Evolutionary conservation across 37 sponge, comb jelly and placozoan species (phyloP).

Genomic region (Theonella swinhoei): DNA sequence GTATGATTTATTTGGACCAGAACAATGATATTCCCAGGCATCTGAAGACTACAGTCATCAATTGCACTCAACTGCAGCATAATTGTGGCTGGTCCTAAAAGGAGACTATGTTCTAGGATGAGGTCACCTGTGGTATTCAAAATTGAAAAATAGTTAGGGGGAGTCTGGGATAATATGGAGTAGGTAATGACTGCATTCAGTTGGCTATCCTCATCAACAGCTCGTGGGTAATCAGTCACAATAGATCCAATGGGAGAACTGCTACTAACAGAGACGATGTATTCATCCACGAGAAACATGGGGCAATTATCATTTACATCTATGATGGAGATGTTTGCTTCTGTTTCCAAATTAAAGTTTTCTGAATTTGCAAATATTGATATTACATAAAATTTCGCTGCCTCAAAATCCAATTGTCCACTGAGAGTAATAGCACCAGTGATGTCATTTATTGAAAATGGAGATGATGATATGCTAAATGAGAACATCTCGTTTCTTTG

Average conservation of each 20-base stretch:
- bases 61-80: constrained; percentile 35
- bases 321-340: constrained; percentile 11
- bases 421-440: constrained; percentile 12
- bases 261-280: constrained; percentile 2
- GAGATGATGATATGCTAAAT: background rate
- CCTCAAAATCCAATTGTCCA: constrained; percentile 30
- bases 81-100: background rate
- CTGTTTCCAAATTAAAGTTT: background rate
- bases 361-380: constrained; percentile 6
- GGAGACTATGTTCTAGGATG: background rate
- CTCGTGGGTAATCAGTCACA: background rate
- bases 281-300: background rate
- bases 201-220: constrained; percentile 57
- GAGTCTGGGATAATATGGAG: constrained; percentile 21
- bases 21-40: background rate
- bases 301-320: constrained; percentile 84
- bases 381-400: background rate
- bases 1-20: background rate
- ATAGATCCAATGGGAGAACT: constrained; percentile 23
- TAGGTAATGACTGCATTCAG: constrained; percentile 45
- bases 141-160: constrained; percentile 5
- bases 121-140: constrained; percentile 15
- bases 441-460: constrained; percentile 13
- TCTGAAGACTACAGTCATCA: constrained; percentile 26
- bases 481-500: background rate